Evolutionary conservation across 2,888 invertebrate species (phyloP).

Genomic region (Latrodectus hesperus): DNA sequence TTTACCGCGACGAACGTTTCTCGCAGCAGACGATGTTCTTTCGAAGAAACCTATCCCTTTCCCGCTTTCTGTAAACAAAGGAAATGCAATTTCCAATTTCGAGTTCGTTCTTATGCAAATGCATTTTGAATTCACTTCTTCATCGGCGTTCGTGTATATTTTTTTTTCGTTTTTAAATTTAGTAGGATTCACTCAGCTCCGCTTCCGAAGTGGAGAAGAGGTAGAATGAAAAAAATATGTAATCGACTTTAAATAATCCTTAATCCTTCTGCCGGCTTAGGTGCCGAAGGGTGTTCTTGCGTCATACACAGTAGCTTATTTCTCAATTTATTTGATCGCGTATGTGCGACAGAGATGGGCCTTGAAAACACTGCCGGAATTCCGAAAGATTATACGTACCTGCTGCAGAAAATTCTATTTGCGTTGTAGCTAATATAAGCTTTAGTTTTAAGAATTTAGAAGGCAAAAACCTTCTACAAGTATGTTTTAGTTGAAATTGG

Average conservation of each 20-base stretch:
- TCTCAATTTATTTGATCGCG: conserved; percentile 68
- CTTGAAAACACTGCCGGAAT: neutral
- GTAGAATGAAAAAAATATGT: conserved; percentile 16
- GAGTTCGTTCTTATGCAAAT: conserved; percentile 61
- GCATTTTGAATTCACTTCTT: conserved; percentile 65
- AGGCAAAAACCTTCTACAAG: too few species aligned
- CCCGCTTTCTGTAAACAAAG: conserved; percentile 64
- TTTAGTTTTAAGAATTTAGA: neutral
- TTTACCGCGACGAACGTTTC: conserved; percentile 55
- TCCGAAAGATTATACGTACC: conserved; percentile 38
- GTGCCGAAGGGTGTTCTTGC: conserved; percentile 17
- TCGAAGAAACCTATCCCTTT: conserved; percentile 25
- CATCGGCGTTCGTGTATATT: conserved; percentile 22
- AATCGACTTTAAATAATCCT: conserved; percentile 69
- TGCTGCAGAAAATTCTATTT: conserved; percentile 33
- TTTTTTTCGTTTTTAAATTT: conserved; percentile 19
- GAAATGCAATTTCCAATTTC: conserved; percentile 68
- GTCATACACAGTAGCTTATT: conserved; percentile 42
- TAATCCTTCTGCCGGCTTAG: conserved; percentile 58
- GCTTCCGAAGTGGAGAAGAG: neutral
- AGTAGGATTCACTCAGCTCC: conserved; percentile 65
- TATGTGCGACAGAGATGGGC: conserved; percentile 16
- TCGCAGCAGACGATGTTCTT: conserved; percentile 42
- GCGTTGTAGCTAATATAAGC: conserved; percentile 43
- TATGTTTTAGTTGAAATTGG: too few species aligned